A percentile compares a stretch with the other conserved stretches of the same genome.
Conservation (phyloP, 2,888 invertebrate species). For the Eupithecia subfuscata region DNA sequence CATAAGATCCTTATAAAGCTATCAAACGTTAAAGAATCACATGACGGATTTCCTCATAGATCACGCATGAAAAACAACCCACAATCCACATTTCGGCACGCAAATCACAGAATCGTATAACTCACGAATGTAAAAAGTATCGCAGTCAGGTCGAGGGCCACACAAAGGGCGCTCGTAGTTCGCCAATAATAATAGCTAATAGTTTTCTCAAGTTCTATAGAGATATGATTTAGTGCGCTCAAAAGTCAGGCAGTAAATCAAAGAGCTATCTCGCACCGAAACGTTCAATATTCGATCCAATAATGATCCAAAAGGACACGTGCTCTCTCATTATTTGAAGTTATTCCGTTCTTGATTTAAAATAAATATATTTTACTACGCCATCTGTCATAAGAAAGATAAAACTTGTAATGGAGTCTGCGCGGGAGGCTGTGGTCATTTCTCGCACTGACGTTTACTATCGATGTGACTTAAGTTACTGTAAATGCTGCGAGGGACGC, state of each 20-base stretch:
- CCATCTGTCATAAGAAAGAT: slow-evolving; percentile 80
- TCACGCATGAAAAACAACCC: slow-evolving; percentile 54
- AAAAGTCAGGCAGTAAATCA: slow-evolving; percentile 81
- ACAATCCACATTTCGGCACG: slow-evolving; percentile 68
- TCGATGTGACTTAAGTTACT: slow-evolving; percentile 70
- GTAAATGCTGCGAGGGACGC: slow-evolving; percentile 65
- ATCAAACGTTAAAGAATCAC: slow-evolving; percentile 47
- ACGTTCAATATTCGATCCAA: slow-evolving; percentile 63
- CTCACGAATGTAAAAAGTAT: slow-evolving; percentile 67
- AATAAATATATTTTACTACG: slow-evolving; percentile 80
- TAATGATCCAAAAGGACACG: slow-evolving; percentile 74
- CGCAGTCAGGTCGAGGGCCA: slow-evolving; percentile 55
- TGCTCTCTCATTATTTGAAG: slow-evolving; percentile 78
- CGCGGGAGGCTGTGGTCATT: slow-evolving; percentile 59
- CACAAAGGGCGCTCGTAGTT: slow-evolving; percentile 73
- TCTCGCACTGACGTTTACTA: slow-evolving; percentile 72
- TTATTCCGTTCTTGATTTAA: slow-evolving; percentile 73
- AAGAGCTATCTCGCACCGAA: slow-evolving; percentile 66
- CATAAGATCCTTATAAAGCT: slow-evolving; percentile 52
- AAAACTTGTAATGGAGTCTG: slow-evolving; percentile 71
- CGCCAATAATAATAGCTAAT: slow-evolving; percentile 81
- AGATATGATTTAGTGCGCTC: slow-evolving; percentile 80
- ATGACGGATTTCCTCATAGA: slow-evolving; percentile 52
- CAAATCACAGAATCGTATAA: slow-evolving; percentile 69
- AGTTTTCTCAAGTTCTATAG: slow-evolving; percentile 81